Conservation (phyloP, 37 sponge, comb jelly and placozoan species). For the Halisarca cf. caerulea region DNA sequence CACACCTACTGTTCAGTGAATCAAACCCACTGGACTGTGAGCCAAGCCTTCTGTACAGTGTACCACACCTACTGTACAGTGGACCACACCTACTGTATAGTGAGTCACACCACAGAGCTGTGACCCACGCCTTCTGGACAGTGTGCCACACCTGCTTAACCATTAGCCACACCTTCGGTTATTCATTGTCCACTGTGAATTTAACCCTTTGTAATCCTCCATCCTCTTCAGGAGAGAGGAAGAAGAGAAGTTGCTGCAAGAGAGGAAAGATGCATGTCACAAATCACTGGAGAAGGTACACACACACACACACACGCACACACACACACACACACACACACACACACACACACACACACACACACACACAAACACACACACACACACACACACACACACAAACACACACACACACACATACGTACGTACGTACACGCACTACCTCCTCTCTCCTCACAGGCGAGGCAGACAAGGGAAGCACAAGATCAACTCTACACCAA, state of each 20-base stretch:
- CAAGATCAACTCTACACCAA: constrained; percentile 56
- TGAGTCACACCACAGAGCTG: no score
- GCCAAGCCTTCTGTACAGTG: no score
- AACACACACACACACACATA: no score
- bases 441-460: neutral
- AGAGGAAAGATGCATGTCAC: constrained; percentile 51
- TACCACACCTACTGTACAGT: no score
- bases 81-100: no score
- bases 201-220: neutral
- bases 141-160: no score
- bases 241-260: constrained; percentile 24
- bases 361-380: neutral
- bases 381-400: neutral
- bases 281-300: constrained; percentile 43
- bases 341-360: no score
- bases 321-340: no score
- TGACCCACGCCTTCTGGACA: no score
- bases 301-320: neutral
- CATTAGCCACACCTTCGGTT: no score
- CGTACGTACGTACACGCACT: neutral
- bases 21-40: no score
- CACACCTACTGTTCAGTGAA: no score
- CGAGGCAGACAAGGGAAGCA: constrained; percentile 31
- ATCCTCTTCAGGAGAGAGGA: neutral
- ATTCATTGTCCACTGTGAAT: neutral